Evolutionary conservation across 2,888 invertebrate genomes (phyloP).

Genomic region (Xestia ashworthii): DNA sequence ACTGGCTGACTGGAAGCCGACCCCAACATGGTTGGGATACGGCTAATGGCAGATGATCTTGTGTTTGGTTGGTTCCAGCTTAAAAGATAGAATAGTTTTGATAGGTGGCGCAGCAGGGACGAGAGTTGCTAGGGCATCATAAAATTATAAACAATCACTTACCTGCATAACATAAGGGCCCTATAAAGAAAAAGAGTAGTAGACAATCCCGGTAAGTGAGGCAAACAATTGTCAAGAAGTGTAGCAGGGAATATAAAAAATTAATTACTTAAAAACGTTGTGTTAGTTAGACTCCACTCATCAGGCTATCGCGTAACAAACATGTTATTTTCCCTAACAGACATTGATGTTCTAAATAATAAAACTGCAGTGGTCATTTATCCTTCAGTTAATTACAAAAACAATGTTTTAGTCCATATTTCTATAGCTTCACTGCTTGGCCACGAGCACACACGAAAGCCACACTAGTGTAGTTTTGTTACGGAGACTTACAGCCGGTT

Average conservation of each 20-base stretch:
- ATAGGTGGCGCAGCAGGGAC: not conserved
- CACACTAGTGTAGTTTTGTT: not conserved
- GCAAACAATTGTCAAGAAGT: not conserved
- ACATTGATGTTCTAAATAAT: not conserved
- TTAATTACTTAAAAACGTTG: not conserved
- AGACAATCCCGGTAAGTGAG: not conserved
- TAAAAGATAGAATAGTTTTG: not conserved
- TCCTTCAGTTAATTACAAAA: not conserved
- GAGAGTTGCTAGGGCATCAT: not conserved
- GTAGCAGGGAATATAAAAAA: not conserved
- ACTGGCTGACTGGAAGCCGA: too few relatives aligned
- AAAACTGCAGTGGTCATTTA: not conserved
- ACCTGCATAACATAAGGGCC: not conserved
- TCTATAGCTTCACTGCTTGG: not conserved
- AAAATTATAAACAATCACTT: not conserved
- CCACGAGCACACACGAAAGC: not conserved
- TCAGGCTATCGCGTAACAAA: conserved; percentile 9
- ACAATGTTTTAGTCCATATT: not conserved
- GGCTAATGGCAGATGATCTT: too few relatives aligned
- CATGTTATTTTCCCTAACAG: conserved; percentile 35
- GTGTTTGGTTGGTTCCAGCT: not conserved
- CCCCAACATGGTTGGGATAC: too few relatives aligned
- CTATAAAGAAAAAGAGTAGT: not conserved
- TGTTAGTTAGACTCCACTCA: not conserved
- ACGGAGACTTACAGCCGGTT: too few relatives aligned